Evolutionary conservation across 2,113 vertebrate genomes (phyloP), one percentile per base, ranked within the genome.

Genomic region (Oncorhynchus nerka): DNA sequence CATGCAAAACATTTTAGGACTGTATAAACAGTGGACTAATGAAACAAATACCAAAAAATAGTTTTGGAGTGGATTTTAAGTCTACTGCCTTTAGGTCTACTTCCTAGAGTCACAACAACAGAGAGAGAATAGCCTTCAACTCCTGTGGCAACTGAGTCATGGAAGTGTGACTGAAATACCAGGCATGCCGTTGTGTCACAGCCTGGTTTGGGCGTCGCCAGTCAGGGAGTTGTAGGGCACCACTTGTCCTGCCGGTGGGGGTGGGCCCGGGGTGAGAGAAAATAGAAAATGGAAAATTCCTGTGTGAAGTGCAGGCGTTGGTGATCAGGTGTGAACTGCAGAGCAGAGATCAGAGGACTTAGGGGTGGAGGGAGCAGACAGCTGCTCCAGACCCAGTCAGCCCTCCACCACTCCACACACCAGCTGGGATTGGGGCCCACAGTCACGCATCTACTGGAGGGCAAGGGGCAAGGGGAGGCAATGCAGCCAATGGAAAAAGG

Each of bases 231-330:
- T 78, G 82, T 75, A 81, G 81, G 84, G 84, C 77, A 86, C 77
- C 88, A 87, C 89, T 89, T 93, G 90, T 91, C 81, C 82, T 78
- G 75, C 65, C 68, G 75, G 45, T n/a, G 71, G 79, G 59, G 81
- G 71, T 26, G 65, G 74, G 80, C 64, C 76, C 22, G 72, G 76
- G 76, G 83, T 32, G 86, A 89, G 82, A 92, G 89, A 92, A 93
- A 93, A 93, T 92, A 92, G 91, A 92, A 93, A 92, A 93, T 91
- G 90, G 91, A 93, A 94, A 93, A 94, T 92, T 93, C 93, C 93
- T 90, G 75, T 83, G 91, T 93, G 91, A 93, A 93, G 92, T 93
- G 91, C 89, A 88, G 87, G 85, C 86, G 78, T 87, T 86, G 89
- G 85, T 92, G 92, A 93, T 93, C 92, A 93, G 92, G 92, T 93